Base-by-base conservation (phyloP, 2,888 invertebrate genomes). In the Sicus ferrugineus region DNA sequence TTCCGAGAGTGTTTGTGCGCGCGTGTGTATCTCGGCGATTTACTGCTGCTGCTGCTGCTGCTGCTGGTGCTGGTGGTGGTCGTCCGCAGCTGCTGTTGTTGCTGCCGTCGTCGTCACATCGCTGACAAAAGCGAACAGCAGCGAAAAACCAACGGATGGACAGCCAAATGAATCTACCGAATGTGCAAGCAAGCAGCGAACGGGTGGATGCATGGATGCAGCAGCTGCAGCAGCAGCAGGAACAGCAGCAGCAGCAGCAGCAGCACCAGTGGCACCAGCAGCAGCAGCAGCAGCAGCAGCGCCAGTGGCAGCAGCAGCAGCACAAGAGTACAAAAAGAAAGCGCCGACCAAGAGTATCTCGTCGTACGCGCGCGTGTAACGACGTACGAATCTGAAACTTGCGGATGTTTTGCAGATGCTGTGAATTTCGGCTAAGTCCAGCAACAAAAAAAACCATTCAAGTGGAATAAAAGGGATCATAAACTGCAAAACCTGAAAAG, bases 331-430 rank as follows among this genome's bases (percentile, higher is more conserved):
- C 58, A 30, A 58, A 67, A 58, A 59, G 58, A 58, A 67, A 56
- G 65, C 65, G 52, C 19, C n/a, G 23, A 31, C 28, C 38, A 26
- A 38, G 54, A 46, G 67, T 67, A 67, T 67, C 59, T 48, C 31
- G 46, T 48, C 21, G 59, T 48, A 42, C 66, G 66, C 66, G 66
- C 38, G 56, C 66, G 66, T 66, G 46, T 19, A 58, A 46, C 58
- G 56, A 66, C 38, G 42, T 46, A 64, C 26, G 26, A 28, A n/a
- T 31, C 21, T 19, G 19, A 26, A 54, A 54, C 54, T n/a, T 65
- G 52, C 54, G 52, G 52, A 65, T 52, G 34, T 54, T 54, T 34
- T 38, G 21, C 65, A 34, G 38, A 52, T 26, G 26, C 23, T 52
- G 23, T 19, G 14, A 19, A 30, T 26, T 48, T 48, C 23, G 16